Evolutionary conservation across 2,113 vertebrate species (phyloP).

Genomic region (Phoxinus phoxinus): DNA sequence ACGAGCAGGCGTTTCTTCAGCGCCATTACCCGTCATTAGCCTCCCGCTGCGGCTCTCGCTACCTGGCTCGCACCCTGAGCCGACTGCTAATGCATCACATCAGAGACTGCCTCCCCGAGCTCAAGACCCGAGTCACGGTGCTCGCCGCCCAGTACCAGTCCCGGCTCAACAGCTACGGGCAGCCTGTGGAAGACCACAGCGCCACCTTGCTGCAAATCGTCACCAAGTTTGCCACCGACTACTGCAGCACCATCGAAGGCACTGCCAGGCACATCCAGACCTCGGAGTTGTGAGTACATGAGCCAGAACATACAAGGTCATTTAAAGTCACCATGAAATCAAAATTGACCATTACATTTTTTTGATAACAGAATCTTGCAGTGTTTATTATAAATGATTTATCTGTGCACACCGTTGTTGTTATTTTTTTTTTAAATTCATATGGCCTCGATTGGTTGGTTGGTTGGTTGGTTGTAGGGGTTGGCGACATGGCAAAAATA

Average conservation of each 20-base stretch:
- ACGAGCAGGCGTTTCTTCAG: conserved; percentile 81
- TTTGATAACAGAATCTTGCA: no score
- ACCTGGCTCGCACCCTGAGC: conserved; percentile 80
- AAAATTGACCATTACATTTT: no score
- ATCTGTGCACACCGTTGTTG: no score
- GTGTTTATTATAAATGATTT: no score
- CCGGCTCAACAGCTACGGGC: conserved; percentile 76
- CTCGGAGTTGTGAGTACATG: conserved; percentile 78
- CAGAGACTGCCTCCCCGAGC: conserved; percentile 80
- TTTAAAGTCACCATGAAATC: no score
- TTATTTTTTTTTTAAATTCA: no score
- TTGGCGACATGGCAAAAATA: no score
- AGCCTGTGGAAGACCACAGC: conserved; percentile 81
- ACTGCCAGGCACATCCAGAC: conserved; percentile 81
- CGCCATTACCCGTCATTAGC: conserved; percentile 80
- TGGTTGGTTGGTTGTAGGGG: no score
- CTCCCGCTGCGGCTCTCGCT: conserved; percentile 74
- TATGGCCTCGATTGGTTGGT: no score
- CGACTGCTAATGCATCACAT: conserved; percentile 83
- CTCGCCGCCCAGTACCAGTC: conserved; percentile 79
- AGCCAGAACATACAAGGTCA: not conserved
- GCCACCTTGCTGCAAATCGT: conserved; percentile 83
- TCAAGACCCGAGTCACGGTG: conserved; percentile 78
- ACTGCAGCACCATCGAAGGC: conserved; percentile 84
- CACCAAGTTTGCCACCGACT: conserved; percentile 83